Conservation (phyloP, 35 echinoderm and acorn worm species). For the Ophiothrix spiculata region DNA sequence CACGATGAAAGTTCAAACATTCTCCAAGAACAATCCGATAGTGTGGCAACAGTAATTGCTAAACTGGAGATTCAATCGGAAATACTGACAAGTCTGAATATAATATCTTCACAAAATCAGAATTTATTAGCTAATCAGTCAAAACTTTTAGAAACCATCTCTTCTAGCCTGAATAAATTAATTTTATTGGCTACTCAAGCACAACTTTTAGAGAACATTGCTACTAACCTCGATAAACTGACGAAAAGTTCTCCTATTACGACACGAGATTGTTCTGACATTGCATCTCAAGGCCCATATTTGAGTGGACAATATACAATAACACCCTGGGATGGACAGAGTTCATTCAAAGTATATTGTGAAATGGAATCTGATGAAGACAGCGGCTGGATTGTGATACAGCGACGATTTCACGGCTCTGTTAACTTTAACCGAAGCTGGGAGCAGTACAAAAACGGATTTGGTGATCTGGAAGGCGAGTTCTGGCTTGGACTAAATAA, state of each 20-base stretch:
- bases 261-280: not conserved
- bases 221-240: not conserved
- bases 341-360: not conserved
- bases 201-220: not conserved
- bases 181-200: too few species aligned
- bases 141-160: too few species aligned
- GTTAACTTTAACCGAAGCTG: not conserved
- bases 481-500: not conserved
- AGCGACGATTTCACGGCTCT: not conserved
- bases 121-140: too few species aligned
- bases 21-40: too few species aligned
- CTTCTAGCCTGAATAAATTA: too few species aligned
- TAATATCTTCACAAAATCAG: too few species aligned
- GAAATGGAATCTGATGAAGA: slow-evolving; percentile 3
- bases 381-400: slow-evolving; percentile 5
- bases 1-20: too few species aligned
- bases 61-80: too few species aligned
- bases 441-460: not conserved
- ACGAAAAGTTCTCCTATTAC: not conserved
- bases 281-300: not conserved
- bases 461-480: not conserved
- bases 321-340: not conserved
- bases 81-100: too few species aligned
- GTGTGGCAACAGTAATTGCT: too few species aligned
- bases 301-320: not conserved